A percentile compares a stretch with the other conserved stretches of the same genome.
These are phyloP conservation scores for Tipula vernalis DNA, from an alignment of 2,888 invertebrate genomes.

Conservation along the genomic window DNA sequence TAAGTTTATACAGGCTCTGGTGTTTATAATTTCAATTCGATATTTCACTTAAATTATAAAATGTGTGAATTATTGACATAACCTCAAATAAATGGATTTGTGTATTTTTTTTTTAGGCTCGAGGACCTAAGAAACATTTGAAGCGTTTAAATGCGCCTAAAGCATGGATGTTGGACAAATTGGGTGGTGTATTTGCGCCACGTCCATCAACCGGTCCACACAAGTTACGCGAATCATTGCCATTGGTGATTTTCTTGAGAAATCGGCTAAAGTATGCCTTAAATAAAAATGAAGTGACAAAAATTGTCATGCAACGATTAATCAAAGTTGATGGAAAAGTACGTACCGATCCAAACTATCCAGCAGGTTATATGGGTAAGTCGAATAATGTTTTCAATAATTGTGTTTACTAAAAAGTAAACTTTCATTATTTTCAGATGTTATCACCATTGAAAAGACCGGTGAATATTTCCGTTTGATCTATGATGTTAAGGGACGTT, in stretches of 20 bases:
- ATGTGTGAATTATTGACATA: not conserved
- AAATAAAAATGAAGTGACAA: constrained; percentile 91
- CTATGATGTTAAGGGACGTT: constrained; percentile 98
- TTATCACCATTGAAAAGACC: constrained; percentile 95
- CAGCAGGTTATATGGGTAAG: constrained; percentile 98
- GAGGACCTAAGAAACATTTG: constrained; percentile 98
- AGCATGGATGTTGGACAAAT: constrained; percentile 99
- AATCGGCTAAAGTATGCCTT: constrained; percentile 97
- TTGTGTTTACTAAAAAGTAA: not conserved
- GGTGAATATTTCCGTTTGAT: constrained; percentile 95
- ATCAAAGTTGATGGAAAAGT: constrained; percentile 98
- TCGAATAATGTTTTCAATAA: not conserved
- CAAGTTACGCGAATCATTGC: constrained; percentile 92
- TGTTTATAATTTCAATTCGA: not conserved
- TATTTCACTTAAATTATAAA: not conserved
- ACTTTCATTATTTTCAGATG: constrained; percentile 53
- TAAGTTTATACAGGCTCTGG: not conserved
- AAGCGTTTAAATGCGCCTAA: constrained; percentile 98
- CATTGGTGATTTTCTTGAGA: constrained; percentile 90
- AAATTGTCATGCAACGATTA: constrained; percentile 95
- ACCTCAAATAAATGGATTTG: not conserved
- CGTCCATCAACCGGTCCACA: constrained; percentile 97
- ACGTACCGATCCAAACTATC: constrained; percentile 93
- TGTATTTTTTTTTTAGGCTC: constrained; percentile 50
- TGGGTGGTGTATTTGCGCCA: constrained; percentile 95